Conservation (phyloP, 2,888 invertebrate species). For the Pardosa pseudoannulata region DNA sequence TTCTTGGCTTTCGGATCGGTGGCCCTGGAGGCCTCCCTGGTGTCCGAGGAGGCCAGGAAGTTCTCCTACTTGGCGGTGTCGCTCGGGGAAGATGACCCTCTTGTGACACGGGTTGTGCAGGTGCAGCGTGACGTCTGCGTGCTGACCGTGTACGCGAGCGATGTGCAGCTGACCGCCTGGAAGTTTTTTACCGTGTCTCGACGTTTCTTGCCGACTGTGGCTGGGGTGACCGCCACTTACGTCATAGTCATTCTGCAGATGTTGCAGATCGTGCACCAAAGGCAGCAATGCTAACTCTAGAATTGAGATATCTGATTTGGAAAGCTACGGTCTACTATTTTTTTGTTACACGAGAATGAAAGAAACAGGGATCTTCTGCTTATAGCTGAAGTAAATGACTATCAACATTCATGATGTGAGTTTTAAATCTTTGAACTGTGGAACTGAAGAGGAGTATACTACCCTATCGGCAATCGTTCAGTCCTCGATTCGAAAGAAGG, state of each 20-base stretch:
- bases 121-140: constrained; percentile 34
- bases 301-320: no score
- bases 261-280: neutral
- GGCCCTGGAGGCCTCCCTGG: constrained; percentile 42
- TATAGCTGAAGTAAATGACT: no score
- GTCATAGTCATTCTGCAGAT: constrained; percentile 44
- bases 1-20: constrained; percentile 52
- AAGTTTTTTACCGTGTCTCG: constrained; percentile 55
- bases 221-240: constrained; percentile 54
- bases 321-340: no score
- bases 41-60: constrained; percentile 43
- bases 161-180: constrained; percentile 60
- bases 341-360: no score
- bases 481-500: no score
- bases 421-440: no score
- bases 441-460: no score
- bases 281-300: no score
- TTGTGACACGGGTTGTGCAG: constrained; percentile 16
- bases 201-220: constrained; percentile 47
- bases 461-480: no score
- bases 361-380: no score
- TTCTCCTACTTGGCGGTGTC: constrained; percentile 15
- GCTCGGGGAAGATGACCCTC: neutral
- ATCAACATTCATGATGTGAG: no score
- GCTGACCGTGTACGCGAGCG: constrained; percentile 24